Conservation (phyloP, 2,113 vertebrate species). For the Alethe diademata region DNA sequence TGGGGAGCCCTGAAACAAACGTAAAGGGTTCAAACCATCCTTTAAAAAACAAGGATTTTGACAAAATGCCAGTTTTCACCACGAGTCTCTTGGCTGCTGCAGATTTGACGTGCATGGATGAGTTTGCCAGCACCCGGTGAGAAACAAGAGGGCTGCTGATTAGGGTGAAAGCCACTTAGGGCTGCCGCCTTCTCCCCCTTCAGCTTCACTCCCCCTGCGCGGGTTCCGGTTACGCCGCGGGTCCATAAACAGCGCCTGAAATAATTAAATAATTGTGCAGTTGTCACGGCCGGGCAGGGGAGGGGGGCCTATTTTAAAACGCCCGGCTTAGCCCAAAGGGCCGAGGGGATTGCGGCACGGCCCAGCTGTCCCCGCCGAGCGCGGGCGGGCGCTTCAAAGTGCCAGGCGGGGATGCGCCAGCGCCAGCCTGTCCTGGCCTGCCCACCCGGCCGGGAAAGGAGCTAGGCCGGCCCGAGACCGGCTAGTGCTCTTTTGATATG, state of each 20-base stretch:
- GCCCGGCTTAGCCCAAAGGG: constrained; percentile 36
- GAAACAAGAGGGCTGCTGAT: background rate
- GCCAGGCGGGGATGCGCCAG: background rate
- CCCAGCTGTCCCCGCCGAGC: constrained; percentile 60
- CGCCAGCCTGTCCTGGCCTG: background rate
- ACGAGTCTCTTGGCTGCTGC: background rate
- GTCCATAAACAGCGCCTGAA: constrained; percentile 38
- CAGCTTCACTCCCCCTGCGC: background rate
- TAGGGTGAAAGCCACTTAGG: background rate
- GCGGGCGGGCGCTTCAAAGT: constrained; percentile 46
- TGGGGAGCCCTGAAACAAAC: background rate
- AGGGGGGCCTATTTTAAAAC: constrained; percentile 67
- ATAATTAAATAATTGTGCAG: constrained; percentile 69
- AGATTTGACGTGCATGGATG: accelerated
- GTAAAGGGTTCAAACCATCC: background rate
- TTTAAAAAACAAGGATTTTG: background rate
- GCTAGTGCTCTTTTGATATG: constrained; percentile 37
- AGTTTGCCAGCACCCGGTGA: background rate
- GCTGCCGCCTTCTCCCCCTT: background rate
- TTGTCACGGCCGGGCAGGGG: constrained; percentile 57
- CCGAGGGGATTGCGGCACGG: constrained; percentile 11
- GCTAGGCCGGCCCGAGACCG: background rate
- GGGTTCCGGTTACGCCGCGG: background rate
- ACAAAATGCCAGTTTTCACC: background rate
- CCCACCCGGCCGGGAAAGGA: background rate